A percentile compares a stretch with the other conserved stretches of the same genome.
Evolutionary conservation across 2,113 vertebrate genomes (phyloP).

Genomic region (Protobothrops mucrosquamatus): DNA sequence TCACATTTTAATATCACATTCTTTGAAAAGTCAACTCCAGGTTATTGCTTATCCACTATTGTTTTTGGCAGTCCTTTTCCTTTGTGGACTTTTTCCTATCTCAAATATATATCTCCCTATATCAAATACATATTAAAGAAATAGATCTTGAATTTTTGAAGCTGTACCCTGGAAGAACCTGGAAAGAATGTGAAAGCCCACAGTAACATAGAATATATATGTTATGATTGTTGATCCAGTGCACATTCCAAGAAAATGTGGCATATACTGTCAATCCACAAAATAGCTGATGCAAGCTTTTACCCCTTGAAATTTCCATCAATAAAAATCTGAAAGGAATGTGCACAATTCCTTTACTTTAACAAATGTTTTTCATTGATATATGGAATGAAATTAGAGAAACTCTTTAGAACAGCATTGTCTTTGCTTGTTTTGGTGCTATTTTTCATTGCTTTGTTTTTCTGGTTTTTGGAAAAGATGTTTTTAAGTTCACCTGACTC

Average conservation of each 20-base stretch:
- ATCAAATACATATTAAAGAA: neutral
- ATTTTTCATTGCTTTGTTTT: neutral
- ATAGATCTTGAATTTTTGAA: neutral
- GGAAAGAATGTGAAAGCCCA: neutral
- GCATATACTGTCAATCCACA: neutral
- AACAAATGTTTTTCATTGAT: neutral
- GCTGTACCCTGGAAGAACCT: neutral
- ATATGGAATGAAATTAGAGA: neutral
- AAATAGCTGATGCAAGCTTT: neutral
- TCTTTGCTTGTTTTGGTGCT: neutral
- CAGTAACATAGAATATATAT: neutral
- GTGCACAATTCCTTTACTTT: neutral
- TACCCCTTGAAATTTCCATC: neutral
- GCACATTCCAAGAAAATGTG: neutral
- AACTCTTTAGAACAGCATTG: neutral
- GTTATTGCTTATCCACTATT: neutral
- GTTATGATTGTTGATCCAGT: neutral
- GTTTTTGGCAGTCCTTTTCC: neutral
- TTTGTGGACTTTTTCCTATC: neutral
- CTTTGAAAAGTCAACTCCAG: neutral
- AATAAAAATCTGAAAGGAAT: neutral
- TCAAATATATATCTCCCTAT: neutral
- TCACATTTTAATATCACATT: neutral
- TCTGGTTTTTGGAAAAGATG: neutral
- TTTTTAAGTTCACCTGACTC: neutral